Evolutionary conservation across 2,113 vertebrate species (phyloP).

Genomic region (Brienomyrus longianalis): DNA sequence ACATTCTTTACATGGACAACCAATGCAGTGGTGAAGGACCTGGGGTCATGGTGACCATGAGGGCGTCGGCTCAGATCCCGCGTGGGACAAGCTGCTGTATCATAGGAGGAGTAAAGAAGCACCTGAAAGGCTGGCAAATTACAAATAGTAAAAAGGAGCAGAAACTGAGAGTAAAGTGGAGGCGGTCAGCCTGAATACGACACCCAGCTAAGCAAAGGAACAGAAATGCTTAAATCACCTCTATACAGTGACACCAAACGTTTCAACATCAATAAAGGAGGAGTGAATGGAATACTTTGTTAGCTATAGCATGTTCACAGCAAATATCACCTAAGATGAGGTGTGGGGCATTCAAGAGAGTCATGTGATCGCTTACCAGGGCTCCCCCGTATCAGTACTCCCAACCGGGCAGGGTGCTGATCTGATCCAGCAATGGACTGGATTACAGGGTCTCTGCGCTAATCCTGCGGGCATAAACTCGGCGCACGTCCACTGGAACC

Average conservation of each 20-base stretch:
- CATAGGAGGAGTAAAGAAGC: neutral
- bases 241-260: conserved; percentile 5
- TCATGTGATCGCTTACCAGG: neutral
- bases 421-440: neutral
- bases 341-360: neutral
- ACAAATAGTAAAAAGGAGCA: neutral
- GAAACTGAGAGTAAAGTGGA: neutral
- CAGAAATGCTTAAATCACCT: neutral
- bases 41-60: neutral
- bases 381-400: neutral
- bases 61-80: neutral
- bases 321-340: neutral
- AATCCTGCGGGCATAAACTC: neutral
- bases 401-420: neutral
- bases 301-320: neutral
- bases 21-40: neutral
- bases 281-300: neutral
- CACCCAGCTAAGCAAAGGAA: neutral
- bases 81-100: neutral
- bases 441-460: neutral
- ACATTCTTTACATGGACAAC: conserved; percentile 17
- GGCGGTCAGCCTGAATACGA: neutral
- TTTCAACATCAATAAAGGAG: neutral
- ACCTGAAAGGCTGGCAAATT: neutral
- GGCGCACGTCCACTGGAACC: neutral